These are phyloP conservation scores for Ametastegia equiseti DNA, from an alignment of 2,888 invertebrate species.

Conservation along the genomic window DNA sequence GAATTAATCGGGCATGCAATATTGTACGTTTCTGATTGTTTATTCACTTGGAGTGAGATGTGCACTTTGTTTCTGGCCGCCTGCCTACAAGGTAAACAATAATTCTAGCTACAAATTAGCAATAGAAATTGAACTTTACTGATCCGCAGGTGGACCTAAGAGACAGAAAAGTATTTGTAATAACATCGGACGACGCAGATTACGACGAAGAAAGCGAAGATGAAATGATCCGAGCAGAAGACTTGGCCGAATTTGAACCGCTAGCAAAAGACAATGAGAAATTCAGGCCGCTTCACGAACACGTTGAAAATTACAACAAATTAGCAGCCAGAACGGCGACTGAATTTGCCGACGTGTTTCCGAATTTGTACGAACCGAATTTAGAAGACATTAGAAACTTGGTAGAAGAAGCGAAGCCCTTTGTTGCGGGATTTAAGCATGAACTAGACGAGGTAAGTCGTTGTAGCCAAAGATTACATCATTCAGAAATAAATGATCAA, in stretches of 20 bases:
- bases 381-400: conserved; percentile 31
- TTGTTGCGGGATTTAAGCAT: conserved; percentile 65
- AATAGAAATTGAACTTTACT: too few relatives aligned
- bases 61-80: conserved; percentile 54
- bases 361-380: neutral
- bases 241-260: conserved; percentile 61
- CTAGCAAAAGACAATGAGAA: conserved; percentile 64
- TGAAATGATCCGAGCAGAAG: conserved; percentile 72
- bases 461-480: neutral
- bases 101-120: too few relatives aligned
- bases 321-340: conserved; percentile 55
- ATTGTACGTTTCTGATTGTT: conserved; percentile 49
- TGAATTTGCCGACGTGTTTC: conserved; percentile 20
- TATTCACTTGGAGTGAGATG: conserved; percentile 49
- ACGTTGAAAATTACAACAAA: conserved; percentile 67
- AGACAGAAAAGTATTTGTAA: conserved; percentile 63
- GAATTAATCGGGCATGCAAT: conserved; percentile 41
- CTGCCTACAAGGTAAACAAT: conserved; percentile 49
- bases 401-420: conserved; percentile 58
- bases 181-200: conserved; percentile 69
- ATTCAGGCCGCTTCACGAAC: conserved; percentile 70
- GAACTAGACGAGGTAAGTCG: conserved; percentile 60
- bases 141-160: conserved; percentile 59
- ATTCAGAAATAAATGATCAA: neutral
- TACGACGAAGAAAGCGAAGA: conserved; percentile 72